Percentiles rank a stretch among this genome's conserved stretches.
Evolutionary conservation across 2,888 invertebrate genomes (phyloP).

Genomic region (Graphium colonna): DNA sequence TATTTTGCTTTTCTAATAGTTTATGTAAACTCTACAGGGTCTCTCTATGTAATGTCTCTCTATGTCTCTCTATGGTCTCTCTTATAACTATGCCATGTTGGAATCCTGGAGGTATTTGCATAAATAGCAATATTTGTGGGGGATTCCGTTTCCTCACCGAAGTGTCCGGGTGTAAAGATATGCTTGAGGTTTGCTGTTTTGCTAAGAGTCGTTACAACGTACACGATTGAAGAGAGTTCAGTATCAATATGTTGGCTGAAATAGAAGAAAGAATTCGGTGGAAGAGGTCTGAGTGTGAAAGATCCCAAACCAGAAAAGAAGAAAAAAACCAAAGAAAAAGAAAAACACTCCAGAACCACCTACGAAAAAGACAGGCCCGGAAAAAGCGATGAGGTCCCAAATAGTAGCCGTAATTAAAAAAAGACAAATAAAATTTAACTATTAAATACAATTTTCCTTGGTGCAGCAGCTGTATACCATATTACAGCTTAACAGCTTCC

Average conservation of each 20-base stretch:
- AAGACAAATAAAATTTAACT: slow-evolving; percentile 2
- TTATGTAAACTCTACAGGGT: slow-evolving; percentile 38
- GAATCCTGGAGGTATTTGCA: slow-evolving; percentile 59
- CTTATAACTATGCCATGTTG: slow-evolving; percentile 60
- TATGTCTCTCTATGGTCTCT: no score
- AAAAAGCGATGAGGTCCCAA: slow-evolving; percentile 13
- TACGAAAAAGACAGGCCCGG: no score
- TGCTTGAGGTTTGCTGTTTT: slow-evolving; percentile 62
- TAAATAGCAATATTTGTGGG: slow-evolving; percentile 50
- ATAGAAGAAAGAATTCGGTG: slow-evolving; percentile 40
- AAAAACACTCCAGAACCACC: not conserved
- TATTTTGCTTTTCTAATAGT: no score
- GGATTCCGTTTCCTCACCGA: slow-evolving; percentile 47
- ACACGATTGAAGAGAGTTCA: slow-evolving; percentile 46
- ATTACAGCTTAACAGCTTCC: no score
- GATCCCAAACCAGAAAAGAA: slow-evolving; percentile 9
- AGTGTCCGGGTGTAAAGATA: slow-evolving; percentile 57
- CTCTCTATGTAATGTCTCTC: no score
- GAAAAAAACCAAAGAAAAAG: slow-evolving; percentile 24
- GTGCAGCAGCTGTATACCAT: no score
- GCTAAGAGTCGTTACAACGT: slow-evolving; percentile 54
- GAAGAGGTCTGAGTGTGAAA: slow-evolving; percentile 44
- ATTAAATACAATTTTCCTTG: no score
- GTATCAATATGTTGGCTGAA: slow-evolving; percentile 40
- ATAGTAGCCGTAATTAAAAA: slow-evolving; percentile 9